Conservation (phyloP, 2,113 vertebrate species). For the Hemicordylus capensis region DNA sequence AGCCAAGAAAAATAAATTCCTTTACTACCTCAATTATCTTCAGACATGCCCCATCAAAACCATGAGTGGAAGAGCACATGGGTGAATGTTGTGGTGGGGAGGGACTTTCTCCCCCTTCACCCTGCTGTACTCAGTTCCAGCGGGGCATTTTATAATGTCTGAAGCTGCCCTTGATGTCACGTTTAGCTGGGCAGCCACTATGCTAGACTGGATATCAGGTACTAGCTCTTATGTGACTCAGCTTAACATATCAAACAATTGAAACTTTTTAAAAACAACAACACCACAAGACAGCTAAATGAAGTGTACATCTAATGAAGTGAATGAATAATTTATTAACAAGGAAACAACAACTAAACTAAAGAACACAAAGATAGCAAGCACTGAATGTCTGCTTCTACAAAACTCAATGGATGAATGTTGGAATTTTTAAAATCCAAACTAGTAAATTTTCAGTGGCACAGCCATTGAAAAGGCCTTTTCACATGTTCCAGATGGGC, state of each 20-base stretch:
- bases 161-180: neutral
- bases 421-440: neutral
- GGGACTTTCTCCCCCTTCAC: too few relatives aligned
- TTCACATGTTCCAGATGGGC: too few relatives aligned
- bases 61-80: too few relatives aligned
- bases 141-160: too few relatives aligned
- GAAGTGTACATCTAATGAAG: neutral
- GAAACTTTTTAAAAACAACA: neutral
- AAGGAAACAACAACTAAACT: neutral
- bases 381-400: neutral
- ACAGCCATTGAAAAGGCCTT: too few relatives aligned
- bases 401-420: neutral
- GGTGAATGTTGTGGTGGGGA: too few relatives aligned
- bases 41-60: too few relatives aligned
- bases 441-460: neutral
- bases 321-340: conserved; percentile 15
- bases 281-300: neutral
- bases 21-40: too few relatives aligned
- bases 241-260: neutral
- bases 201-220: neutral
- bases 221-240: neutral
- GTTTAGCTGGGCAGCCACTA: neutral
- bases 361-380: neutral
- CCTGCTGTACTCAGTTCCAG: too few relatives aligned
- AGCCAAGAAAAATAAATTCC: too few relatives aligned